Evolutionary conservation across 1,140 invertebrate genomes (phyloP), one percentile per base, ranked within the genome.

Genomic region (Drosophila yakuba): DNA sequence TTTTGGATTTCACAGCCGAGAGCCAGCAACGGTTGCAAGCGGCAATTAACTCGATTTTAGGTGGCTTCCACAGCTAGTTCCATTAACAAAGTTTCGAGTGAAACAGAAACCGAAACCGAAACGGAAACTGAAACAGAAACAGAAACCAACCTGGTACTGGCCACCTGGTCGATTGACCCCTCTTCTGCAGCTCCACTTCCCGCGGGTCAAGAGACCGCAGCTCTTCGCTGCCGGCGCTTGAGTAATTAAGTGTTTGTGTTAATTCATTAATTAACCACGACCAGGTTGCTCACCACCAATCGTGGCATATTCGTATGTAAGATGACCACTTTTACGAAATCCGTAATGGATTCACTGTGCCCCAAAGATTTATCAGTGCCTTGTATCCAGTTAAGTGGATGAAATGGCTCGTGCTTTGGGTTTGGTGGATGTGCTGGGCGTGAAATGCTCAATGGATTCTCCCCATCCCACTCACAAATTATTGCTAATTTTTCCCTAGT

Each of bases 171-270:
- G 47, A 28, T 0, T 23, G 11, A 20, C 20, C 25, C 48, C 35
- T 28, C 47, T 25, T 28, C 47, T 25, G 20, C 36, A 59, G 28
- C 43, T 41, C 58, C 52, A 10, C 35, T 25, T 63, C 61, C 61
- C 45, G 62, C 10, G 76, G 81, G 75, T 76, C 77, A 61, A 74
- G 59, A 66, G 69, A 69, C 78, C 59, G 5, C 41, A 7, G 41
- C 44, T 39, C 38, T 14, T 39, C 14, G 62, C 38, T 64, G 44
- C 47, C 43, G 69, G 72, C 62, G 28, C 78, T 81, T 58, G 54
- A 71, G 72, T 77, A 88, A 88, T 88, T 88, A 89, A 88, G 72
- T 80, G 84, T 79, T 88, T 81, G 75, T 88, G 83, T 89, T 88
- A 88, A 88, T 88, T 88, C 83, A 89, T 88, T 88, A 88, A 88